Evolutionary conservation across 2,797 vertebrate species (phyloP).

Genomic region (Notoglanidium macrostoma): DNA sequence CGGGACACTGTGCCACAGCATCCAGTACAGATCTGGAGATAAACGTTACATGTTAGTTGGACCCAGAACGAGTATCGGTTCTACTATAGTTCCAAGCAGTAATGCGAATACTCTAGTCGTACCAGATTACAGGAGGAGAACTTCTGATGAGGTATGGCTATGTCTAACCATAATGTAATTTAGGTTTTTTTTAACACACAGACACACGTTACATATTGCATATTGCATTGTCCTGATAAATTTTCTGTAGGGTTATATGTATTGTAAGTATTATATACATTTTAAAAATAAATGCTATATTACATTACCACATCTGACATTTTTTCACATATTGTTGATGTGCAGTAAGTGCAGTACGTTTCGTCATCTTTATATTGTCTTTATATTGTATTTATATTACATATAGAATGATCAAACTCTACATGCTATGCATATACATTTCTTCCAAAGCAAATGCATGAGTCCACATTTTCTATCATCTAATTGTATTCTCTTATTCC

Average conservation of each 20-base stretch:
- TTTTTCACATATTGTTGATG: not conserved
- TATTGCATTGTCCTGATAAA: too few species aligned
- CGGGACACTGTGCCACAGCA: constrained; percentile 65
- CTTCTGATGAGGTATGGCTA: constrained; percentile 1
- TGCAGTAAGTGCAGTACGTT: not conserved
- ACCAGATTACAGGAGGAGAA: constrained; percentile 49
- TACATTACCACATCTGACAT: not conserved
- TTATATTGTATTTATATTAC: not conserved
- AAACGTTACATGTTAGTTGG: constrained; percentile 60
- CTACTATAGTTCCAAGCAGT: constrained; percentile 60
- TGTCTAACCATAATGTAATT: not conserved
- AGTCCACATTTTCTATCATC: not conserved
- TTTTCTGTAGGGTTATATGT: not conserved
- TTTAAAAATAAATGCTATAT: not conserved
- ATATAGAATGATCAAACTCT: not conserved
- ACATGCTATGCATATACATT: not conserved
- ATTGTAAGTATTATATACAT: not conserved
- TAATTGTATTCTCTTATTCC: not conserved
- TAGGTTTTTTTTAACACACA: not conserved
- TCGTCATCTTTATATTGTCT: too few species aligned
- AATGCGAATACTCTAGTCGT: constrained; percentile 63
- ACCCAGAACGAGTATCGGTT: constrained; percentile 57
- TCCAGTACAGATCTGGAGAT: constrained; percentile 61
- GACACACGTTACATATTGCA: not conserved
- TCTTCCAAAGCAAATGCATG: not conserved